A percentile compares a stretch with the other conserved stretches of the same genome.
These are phyloP conservation scores for Sitta europaea DNA, from an alignment of 2,113 vertebrate species.

Conservation along the genomic window DNA sequence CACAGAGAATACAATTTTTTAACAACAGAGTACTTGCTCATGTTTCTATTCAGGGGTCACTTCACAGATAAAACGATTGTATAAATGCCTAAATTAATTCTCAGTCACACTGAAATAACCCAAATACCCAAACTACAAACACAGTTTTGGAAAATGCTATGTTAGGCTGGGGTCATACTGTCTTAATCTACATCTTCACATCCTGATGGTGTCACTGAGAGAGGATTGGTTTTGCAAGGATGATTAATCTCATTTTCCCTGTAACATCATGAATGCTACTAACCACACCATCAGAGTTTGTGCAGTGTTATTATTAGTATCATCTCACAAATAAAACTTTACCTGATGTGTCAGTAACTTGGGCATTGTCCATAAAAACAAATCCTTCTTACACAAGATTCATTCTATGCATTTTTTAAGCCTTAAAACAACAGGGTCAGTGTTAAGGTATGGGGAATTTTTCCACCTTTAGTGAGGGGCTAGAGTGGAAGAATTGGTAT, in stretches of 20 bases:
- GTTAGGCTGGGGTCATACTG: neutral
- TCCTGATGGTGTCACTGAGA: neutral
- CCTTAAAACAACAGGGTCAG: neutral
- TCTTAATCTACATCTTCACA: neutral
- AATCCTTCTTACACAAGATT: neutral
- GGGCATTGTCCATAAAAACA: neutral
- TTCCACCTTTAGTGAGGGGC: fast-evolving
- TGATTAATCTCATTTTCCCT: neutral
- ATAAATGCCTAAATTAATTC: neutral
- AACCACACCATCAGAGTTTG: neutral
- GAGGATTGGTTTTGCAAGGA: neutral
- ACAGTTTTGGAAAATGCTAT: neutral
- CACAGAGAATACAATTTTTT: neutral
- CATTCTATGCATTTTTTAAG: neutral
- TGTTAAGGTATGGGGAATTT: neutral
- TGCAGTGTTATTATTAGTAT: neutral
- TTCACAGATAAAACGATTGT: neutral
- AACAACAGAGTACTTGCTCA: neutral
- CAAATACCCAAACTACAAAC: neutral
- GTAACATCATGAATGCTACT: neutral
- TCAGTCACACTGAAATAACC: neutral
- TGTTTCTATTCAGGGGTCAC: neutral
- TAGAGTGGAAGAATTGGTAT: neutral
- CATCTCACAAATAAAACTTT: neutral
- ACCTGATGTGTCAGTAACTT: fast-evolving